Percentiles rank a stretch among this genome's conserved stretches.
Conservation (phyloP, 2,113 vertebrate species). For the Puma concolor region DNA sequence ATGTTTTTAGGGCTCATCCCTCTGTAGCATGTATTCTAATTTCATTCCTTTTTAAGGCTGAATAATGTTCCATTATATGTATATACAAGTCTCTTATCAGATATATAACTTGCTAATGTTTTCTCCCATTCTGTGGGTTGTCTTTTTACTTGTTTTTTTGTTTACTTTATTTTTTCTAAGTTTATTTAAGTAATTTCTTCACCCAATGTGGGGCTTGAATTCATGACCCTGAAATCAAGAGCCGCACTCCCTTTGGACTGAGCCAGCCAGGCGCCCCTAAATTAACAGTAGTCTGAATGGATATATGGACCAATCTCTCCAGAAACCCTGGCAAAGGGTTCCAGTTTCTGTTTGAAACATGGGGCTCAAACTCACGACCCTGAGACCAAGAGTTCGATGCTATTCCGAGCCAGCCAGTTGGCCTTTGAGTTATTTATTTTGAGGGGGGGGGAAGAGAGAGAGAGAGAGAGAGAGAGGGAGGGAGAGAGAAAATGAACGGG, state of each 20-base stretch:
- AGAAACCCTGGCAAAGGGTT: too few relatives aligned
- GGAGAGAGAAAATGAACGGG: too few relatives aligned
- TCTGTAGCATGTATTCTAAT: not conserved
- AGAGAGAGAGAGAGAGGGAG: too few relatives aligned
- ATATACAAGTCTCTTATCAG: not conserved
- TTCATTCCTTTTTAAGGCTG: not conserved
- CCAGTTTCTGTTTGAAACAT: too few relatives aligned
- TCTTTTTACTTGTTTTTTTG: not conserved
- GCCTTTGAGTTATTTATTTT: too few relatives aligned
- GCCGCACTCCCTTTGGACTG: not conserved
- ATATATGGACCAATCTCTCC: too few relatives aligned
- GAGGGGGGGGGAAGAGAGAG: accelerated
- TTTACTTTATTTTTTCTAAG: not conserved
- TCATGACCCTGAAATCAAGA: not conserved
- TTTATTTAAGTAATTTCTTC: not conserved
- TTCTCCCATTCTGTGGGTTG: not conserved
- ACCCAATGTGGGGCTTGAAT: not conserved
- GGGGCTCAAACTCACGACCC: too few relatives aligned
- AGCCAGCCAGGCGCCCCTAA: not conserved
- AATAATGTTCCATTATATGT: not conserved
- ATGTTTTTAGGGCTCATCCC: not conserved
- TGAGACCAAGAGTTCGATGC: too few relatives aligned
- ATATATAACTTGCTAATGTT: not conserved
- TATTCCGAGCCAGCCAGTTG: too few relatives aligned
- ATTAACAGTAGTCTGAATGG: too few relatives aligned